phyloP scores from a whole-genome alignment of 1,140 invertebrate species.

The Pygmarrhopalites habei region DNA sequence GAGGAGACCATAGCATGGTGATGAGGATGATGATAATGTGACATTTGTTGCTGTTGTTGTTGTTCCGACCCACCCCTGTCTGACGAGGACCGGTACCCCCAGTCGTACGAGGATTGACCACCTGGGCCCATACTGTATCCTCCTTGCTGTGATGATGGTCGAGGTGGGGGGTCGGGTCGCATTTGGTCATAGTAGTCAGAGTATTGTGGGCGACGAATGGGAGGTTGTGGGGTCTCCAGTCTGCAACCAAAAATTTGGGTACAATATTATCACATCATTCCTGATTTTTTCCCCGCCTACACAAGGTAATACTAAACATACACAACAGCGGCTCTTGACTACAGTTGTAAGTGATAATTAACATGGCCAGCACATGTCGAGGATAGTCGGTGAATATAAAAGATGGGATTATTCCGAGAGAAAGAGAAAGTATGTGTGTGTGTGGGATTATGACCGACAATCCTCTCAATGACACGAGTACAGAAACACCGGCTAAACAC shows the following conservation, averaged over 20 bases:
- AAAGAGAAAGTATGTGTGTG: too few species aligned
- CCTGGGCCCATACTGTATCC: slow-evolving; percentile 11
- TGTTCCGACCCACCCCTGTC: background rate
- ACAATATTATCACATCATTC: too few species aligned
- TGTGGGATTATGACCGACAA: too few species aligned
- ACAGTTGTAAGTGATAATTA: too few species aligned
- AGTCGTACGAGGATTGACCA: slow-evolving; percentile 26
- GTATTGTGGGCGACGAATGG: slow-evolving; percentile 32
- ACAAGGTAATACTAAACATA: too few species aligned
- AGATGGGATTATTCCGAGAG: too few species aligned
- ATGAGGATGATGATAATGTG: background rate
- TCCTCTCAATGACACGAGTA: too few species aligned
- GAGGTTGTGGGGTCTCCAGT: slow-evolving; percentile 34
- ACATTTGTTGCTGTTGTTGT: background rate
- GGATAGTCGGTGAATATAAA: too few species aligned
- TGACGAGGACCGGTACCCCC: slow-evolving; percentile 25
- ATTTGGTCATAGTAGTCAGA: slow-evolving; percentile 36
- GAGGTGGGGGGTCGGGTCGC: slow-evolving; percentile 38
- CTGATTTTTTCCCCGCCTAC: too few species aligned
- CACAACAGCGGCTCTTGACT: too few species aligned
- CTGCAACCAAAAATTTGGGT: slow-evolving; percentile 12
- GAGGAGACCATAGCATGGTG: background rate
- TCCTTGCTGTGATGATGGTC: slow-evolving; percentile 36
- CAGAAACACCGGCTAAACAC: too few species aligned
- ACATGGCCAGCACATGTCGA: too few species aligned